These are phyloP conservation scores for Noctua fimbriata DNA, from an alignment of 2,888 invertebrate genomes.

Conservation along the genomic window DNA sequence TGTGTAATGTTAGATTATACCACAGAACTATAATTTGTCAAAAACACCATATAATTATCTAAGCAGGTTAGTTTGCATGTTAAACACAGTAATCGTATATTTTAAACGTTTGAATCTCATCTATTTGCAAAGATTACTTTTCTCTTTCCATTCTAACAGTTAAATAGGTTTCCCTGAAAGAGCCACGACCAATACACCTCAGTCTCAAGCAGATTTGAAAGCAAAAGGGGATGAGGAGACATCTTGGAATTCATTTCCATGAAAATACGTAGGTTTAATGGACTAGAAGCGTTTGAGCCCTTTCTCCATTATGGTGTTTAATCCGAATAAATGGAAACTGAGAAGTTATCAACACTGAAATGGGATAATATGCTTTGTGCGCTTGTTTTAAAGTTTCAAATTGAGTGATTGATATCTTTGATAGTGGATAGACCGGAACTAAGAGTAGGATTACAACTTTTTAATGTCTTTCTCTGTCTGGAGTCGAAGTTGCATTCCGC, in stretches of 20 bases:
- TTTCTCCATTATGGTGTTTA: slow-evolving; percentile 52
- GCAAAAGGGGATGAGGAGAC: slow-evolving; percentile 47
- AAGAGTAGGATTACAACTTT: not conserved
- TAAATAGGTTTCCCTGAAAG: slow-evolving; percentile 29
- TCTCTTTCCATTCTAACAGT: slow-evolving; percentile 17
- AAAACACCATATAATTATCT: not conserved
- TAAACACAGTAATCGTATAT: not conserved
- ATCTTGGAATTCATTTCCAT: slow-evolving; percentile 63
- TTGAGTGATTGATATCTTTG: slow-evolving; percentile 1
- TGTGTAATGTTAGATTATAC: not conserved
- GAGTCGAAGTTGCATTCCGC: not conserved
- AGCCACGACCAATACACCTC: slow-evolving; percentile 43
- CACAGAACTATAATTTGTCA: not conserved
- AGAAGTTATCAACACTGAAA: slow-evolving; percentile 28
- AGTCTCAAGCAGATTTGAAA: slow-evolving; percentile 51
- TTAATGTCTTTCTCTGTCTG: not conserved
- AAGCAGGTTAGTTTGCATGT: not conserved
- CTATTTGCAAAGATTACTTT: slow-evolving; percentile 13
- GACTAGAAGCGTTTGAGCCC: slow-evolving; percentile 55
- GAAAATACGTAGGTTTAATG: slow-evolving; percentile 62
- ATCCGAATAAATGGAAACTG: slow-evolving; percentile 47
- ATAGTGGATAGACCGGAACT: not conserved
- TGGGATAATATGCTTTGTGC: slow-evolving; percentile 14
- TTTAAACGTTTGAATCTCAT: slow-evolving; percentile 4
- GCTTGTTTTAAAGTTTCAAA: slow-evolving; percentile 1